Evolutionary conservation across 2,888 invertebrate species (phyloP).

Genomic region (Scaptomyza flava): DNA sequence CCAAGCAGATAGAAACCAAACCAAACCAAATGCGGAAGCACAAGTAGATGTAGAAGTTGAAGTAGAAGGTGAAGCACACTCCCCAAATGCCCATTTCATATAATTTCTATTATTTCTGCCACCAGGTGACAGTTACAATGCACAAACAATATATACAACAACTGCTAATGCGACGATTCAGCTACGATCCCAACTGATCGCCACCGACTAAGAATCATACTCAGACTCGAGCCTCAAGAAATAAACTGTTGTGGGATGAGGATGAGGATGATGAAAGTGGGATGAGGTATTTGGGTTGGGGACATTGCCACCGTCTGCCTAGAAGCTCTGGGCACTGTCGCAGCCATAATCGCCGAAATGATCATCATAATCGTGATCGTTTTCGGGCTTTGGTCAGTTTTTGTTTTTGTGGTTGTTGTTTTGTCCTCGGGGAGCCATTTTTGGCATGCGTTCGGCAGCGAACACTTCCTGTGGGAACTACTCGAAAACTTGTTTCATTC

Average conservation of each 20-base stretch:
- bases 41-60: conserved; percentile 62
- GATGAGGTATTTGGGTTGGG: conserved; percentile 34
- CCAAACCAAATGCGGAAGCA: conserved; percentile 70
- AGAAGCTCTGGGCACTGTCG: conserved; percentile 39
- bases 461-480: conserved; percentile 77
- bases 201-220: conserved; percentile 34
- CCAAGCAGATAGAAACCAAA: conserved; percentile 20
- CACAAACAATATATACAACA: conserved; percentile 75
- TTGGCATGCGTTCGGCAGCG: conserved; percentile 73
- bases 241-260: conserved; percentile 16
- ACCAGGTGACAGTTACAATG: conserved; percentile 76
- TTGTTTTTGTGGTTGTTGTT: conserved; percentile 57
- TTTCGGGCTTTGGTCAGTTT: conserved; percentile 53
- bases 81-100: conserved; percentile 76
- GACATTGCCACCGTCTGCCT: conserved; percentile 58
- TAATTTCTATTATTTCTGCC: conserved; percentile 77
- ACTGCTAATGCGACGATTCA: conserved; percentile 48
- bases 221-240: conserved; percentile 26
- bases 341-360: conserved; percentile 66
- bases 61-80: conserved; percentile 51
- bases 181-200: conserved; percentile 49
- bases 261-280: neutral
- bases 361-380: conserved; percentile 77
- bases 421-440: conserved; percentile 74
- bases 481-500: conserved; percentile 59